A percentile compares a stretch with the other conserved stretches of the same genome.
Evolutionary conservation across 2,888 invertebrate species (phyloP).

Genomic region (Orthonychiurus folsomi): DNA sequence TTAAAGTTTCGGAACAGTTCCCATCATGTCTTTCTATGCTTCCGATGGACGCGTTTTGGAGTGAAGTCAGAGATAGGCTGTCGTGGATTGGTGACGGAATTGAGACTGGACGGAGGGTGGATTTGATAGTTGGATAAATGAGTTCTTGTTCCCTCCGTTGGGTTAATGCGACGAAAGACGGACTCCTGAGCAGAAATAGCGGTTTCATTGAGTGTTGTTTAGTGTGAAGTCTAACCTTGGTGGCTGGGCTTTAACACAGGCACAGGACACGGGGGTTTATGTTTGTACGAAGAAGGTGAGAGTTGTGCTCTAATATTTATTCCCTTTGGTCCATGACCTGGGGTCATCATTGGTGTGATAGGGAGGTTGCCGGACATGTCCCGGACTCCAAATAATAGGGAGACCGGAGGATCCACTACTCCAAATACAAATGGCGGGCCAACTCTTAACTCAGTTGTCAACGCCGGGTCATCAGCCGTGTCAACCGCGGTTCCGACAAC

Average conservation of each 20-base stretch:
- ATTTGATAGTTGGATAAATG: too few species aligned
- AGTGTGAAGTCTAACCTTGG: background rate
- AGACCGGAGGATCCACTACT: background rate
- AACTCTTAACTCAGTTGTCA: too few species aligned
- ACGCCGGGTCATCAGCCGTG: background rate
- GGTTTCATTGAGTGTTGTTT: constrained; percentile 4
- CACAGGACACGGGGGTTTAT: background rate
- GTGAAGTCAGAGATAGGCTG: too few species aligned
- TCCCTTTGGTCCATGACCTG: background rate
- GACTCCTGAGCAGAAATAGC: background rate
- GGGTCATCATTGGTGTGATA: background rate
- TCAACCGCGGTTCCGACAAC: constrained; percentile 4
- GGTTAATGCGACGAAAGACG: too few species aligned
- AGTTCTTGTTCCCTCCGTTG: too few species aligned
- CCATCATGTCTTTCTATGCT: too few species aligned
- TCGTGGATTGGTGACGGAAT: too few species aligned
- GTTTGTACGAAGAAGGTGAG: background rate
- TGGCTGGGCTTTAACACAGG: constrained; percentile 1
- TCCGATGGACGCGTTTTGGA: too few species aligned
- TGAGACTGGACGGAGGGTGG: too few species aligned
- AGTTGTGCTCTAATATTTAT: background rate
- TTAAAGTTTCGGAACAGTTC: too few species aligned
- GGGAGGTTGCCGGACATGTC: constrained; percentile 12
- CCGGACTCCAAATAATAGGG: constrained; percentile 9
- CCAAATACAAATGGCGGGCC: constrained; percentile 9